These are phyloP conservation scores for Synaphobranchus kaupii DNA, from an alignment of 2,797 vertebrate species.

Conservation along the genomic window DNA sequence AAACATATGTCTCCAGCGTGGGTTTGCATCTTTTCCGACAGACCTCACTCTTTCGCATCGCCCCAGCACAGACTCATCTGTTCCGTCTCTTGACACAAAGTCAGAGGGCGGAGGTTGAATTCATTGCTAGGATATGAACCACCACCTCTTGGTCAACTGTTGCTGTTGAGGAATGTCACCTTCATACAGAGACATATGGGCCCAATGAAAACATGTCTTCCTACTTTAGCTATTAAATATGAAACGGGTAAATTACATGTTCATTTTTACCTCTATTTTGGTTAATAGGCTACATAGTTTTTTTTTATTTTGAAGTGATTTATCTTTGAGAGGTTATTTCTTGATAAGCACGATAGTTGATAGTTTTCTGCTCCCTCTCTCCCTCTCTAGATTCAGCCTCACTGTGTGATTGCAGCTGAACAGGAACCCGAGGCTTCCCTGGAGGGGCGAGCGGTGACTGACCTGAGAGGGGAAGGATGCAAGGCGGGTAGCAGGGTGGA, in stretches of 20 bases:
- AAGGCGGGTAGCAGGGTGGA: background rate
- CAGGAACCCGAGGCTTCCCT: background rate
- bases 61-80: background rate
- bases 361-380: background rate
- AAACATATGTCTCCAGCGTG: no score
- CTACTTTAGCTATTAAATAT: background rate
- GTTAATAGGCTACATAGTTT: background rate
- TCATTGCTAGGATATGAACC: background rate
- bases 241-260: background rate
- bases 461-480: background rate
- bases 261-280: background rate
- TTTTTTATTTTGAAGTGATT: no score
- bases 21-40: background rate
- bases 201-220: background rate
- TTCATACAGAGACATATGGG: background rate
- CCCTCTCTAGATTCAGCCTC: background rate
- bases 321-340: background rate
- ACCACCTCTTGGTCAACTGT: background rate
- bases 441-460: background rate
- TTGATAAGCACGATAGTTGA: background rate
- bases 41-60: background rate
- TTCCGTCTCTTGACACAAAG: background rate
- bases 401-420: background rate
- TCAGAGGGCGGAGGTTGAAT: background rate
- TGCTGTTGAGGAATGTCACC: background rate